These are phyloP conservation scores for Paraplagusia blochii DNA, from an alignment of 2,113 vertebrate species.

Conservation along the genomic window DNA sequence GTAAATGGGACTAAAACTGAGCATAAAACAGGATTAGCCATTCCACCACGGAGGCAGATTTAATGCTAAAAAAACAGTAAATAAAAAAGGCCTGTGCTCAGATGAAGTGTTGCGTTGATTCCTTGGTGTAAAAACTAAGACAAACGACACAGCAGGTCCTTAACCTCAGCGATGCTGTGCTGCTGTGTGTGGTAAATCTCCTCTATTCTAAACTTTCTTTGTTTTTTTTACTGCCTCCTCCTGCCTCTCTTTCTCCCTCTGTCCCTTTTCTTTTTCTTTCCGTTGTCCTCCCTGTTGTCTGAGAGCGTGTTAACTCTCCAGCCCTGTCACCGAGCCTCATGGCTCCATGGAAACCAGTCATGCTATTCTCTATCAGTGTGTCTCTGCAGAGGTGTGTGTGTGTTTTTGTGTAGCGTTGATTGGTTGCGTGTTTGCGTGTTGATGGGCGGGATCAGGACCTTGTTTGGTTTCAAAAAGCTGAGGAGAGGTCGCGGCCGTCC, in stretches of 20 bases:
- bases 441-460: constrained; percentile 52
- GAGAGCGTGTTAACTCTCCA: constrained; percentile 69
- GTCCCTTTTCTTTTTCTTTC: constrained; percentile 52
- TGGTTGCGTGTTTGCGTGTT: constrained; percentile 38
- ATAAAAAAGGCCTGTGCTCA: constrained; percentile 5
- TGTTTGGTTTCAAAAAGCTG: constrained; percentile 67
- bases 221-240: constrained; percentile 49
- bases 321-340: constrained; percentile 75
- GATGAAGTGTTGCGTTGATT: constrained; percentile 22
- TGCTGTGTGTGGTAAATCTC: constrained; percentile 66
- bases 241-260: constrained; percentile 52
- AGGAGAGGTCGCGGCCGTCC: constrained; percentile 52
- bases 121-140: constrained; percentile 54
- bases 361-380: constrained; percentile 51
- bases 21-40: neutral
- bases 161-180: constrained; percentile 60
- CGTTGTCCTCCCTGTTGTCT: constrained; percentile 67
- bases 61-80: neutral
- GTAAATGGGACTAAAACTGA: neutral
- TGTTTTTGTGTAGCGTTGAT: constrained; percentile 9
- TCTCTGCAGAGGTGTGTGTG: constrained; percentile 32
- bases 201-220: constrained; percentile 60
- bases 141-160: constrained; percentile 46
- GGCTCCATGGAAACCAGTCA: constrained; percentile 72
- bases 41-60: neutral